Percentiles rank a stretch among this genome's conserved stretches.
Evolutionary conservation across 2,797 vertebrate species (phyloP).

Genomic region (Cossypha caffra): DNA sequence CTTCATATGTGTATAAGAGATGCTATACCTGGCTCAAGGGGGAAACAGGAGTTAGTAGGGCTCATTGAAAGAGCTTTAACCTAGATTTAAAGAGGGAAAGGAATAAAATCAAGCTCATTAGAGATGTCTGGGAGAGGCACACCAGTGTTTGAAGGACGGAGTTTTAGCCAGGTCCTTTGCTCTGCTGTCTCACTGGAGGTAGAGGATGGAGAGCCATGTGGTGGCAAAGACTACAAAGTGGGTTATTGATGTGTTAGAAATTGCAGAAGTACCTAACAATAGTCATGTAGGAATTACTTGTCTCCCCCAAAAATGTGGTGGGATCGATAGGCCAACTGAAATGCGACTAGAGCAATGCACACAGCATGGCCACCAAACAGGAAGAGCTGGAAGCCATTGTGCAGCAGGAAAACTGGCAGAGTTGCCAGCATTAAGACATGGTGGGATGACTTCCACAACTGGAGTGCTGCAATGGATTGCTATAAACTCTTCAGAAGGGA

Average conservation of each 20-base stretch:
- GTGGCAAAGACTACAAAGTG: neutral
- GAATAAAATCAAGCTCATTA: neutral
- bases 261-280: neutral
- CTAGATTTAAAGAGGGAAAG: neutral
- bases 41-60: neutral
- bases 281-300: neutral
- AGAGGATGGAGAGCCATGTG: neutral
- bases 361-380: neutral
- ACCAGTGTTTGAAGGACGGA: neutral
- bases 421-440: accelerated
- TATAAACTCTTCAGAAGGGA: neutral
- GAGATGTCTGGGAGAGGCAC: neutral
- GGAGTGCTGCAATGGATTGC: neutral
- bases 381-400: neutral
- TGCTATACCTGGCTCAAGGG: neutral
- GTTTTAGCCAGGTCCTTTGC: neutral
- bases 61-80: neutral
- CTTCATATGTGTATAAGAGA: neutral
- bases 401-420: neutral
- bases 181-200: neutral
- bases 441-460: neutral
- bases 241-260: neutral
- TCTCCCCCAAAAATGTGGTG: accelerated
- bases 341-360: neutral
- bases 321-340: neutral